Conservation (phyloP, 2,888 invertebrate genomes). For the Amiota minor region DNA sequence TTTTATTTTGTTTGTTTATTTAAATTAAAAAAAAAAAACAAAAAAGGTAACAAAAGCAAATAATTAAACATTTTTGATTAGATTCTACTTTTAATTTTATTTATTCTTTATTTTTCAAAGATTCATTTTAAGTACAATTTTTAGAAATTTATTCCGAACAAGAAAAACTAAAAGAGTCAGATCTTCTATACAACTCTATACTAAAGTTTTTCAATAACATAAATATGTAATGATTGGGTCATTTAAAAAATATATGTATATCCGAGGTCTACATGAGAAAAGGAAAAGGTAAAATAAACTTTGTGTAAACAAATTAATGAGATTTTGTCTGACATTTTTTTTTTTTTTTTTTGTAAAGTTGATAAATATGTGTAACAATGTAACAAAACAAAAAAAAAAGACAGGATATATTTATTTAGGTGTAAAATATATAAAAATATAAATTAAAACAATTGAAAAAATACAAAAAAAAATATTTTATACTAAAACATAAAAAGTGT, state of each 20-base stretch:
- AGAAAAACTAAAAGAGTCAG: no score
- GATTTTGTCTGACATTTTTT: slow-evolving; percentile 29
- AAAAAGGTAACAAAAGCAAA: background rate
- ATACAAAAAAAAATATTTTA: slow-evolving; percentile 3
- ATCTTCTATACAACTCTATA: no score
- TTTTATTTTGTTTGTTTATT: slow-evolving; percentile 22
- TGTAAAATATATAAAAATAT: background rate
- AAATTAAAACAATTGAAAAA: background rate
- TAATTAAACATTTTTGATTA: no score
- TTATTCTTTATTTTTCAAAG: no score
- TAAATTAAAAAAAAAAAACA: background rate
- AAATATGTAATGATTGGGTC: no score
- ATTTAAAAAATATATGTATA: no score
- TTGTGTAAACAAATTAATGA: background rate
- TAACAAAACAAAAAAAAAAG: background rate
- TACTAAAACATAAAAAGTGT: background rate
- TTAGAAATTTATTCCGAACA: no score
- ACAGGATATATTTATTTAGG: background rate
- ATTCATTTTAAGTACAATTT: no score
- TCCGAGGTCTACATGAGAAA: background rate
- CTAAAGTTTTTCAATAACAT: no score
- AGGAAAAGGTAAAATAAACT: slow-evolving; percentile 14
- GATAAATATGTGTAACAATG: slow-evolving; percentile 9
- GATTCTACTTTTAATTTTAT: no score
- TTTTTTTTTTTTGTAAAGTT: slow-evolving; percentile 6